phyloP scores from a whole-genome alignment of 2,888 invertebrate genomes.

The Oscheius sp. region DNA sequence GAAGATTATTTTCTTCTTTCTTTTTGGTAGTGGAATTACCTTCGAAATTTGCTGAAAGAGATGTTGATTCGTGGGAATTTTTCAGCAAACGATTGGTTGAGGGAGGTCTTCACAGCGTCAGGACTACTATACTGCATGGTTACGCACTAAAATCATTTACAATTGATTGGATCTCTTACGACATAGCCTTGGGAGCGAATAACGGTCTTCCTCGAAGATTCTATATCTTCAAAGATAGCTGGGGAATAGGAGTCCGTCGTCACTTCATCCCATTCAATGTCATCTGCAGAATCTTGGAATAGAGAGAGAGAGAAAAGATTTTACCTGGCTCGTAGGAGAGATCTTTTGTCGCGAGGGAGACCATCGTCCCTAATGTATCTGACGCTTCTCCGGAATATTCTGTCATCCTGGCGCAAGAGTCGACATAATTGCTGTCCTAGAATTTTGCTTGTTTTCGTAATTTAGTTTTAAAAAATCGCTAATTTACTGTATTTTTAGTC shows the following conservation, averaged over 20 bases:
- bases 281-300: background rate
- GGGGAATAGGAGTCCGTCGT: slow-evolving; percentile 33
- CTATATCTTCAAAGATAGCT: slow-evolving; percentile 34
- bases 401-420: background rate
- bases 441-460: no score
- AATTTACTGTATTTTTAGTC: no score
- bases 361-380: slow-evolving; percentile 13
- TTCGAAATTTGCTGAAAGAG: slow-evolving; percentile 92
- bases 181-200: slow-evolving; percentile 74
- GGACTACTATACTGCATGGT: slow-evolving; percentile 38
- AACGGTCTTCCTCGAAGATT: slow-evolving; percentile 70
- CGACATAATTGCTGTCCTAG: slow-evolving; percentile 13
- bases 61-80: slow-evolving; percentile 93
- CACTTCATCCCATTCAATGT: slow-evolving; percentile 22
- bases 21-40: slow-evolving; percentile 74
- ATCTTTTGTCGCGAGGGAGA: background rate
- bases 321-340: slow-evolving; percentile 1
- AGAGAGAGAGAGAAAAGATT: background rate
- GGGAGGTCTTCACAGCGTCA: slow-evolving; percentile 88
- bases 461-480: no score
- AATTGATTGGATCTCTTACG: slow-evolving; percentile 66
- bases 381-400: slow-evolving; percentile 12
- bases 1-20: slow-evolving; percentile 33
- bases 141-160: slow-evolving; percentile 28
- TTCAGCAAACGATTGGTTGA: slow-evolving; percentile 94